Conservation (phyloP, 1,140 invertebrate genomes). For the Drosophila setifemur region DNA sequence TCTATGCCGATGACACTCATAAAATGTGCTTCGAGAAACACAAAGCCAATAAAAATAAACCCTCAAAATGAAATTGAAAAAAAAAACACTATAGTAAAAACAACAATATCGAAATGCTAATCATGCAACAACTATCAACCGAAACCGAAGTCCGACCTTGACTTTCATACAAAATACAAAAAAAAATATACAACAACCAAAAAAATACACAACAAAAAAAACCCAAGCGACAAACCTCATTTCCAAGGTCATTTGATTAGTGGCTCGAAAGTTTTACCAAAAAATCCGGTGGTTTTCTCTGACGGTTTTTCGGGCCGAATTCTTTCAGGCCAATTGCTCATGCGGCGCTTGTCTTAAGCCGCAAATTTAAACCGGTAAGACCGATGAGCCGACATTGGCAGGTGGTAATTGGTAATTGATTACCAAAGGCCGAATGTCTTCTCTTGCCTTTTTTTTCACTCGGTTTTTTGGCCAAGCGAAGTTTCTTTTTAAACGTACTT, state of each 20-base stretch:
- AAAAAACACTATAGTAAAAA: constrained; percentile 11
- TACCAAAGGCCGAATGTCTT: constrained; percentile 11
- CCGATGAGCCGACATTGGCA: constrained; percentile 27
- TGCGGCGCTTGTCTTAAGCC: neutral
- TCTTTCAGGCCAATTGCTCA: constrained; percentile 19
- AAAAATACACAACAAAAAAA: too few species aligned
- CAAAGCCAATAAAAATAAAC: constrained; percentile 33
- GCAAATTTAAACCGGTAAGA: constrained; percentile 12
- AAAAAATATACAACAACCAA: neutral
- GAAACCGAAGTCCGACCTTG: constrained; percentile 34
- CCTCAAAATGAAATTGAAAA: constrained; percentile 30
- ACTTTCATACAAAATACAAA: constrained; percentile 44
- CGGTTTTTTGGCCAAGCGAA: constrained; percentile 1
- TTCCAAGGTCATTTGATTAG: constrained; percentile 5
- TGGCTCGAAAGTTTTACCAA: constrained; percentile 3
- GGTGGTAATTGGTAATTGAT: constrained; percentile 53
- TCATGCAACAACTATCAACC: constrained; percentile 33
- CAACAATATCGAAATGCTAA: constrained; percentile 29
- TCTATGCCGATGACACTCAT: constrained; percentile 8
- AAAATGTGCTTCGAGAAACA: constrained; percentile 7
- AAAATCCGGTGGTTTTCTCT: constrained; percentile 11
- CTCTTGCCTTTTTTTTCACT: neutral
- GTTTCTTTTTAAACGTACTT: constrained; percentile 36
- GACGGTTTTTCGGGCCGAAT: constrained; percentile 7
- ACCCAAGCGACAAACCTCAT: constrained; percentile 1